Evolutionary conservation across 2,113 vertebrate genomes (phyloP).

Genomic region (Dascyllus trimaculatus): DNA sequence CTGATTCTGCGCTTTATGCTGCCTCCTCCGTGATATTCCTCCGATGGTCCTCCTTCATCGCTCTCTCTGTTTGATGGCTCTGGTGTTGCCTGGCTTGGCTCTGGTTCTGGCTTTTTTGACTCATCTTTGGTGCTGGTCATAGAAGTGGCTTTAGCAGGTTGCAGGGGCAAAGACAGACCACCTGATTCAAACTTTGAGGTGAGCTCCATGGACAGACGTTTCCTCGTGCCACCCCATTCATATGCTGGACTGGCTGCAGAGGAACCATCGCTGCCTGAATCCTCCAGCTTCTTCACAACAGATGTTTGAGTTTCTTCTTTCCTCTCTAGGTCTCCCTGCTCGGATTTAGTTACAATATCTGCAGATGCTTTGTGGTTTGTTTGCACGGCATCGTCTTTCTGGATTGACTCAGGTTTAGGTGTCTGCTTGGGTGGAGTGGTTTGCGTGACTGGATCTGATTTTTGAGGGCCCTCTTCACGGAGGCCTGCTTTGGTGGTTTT

Average conservation of each 20-base stretch:
- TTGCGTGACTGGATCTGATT: conserved; percentile 39
- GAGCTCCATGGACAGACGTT: conserved; percentile 74
- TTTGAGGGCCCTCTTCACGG: conserved; percentile 18
- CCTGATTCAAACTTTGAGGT: conserved; percentile 79
- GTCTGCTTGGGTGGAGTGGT: conserved; percentile 16
- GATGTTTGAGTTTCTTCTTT: conserved; percentile 13
- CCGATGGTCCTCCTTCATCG: conserved; percentile 27
- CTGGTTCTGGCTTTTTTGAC: conserved; percentile 12
- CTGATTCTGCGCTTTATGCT: conserved; percentile 82
- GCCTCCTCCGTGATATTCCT: conserved; percentile 44
- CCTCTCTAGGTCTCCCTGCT: conserved; percentile 29
- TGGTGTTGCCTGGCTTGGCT: not conserved
- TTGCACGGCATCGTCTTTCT: conserved; percentile 42
- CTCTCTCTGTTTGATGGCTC: conserved; percentile 32
- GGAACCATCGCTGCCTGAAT: conserved; percentile 7
- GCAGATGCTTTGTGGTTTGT: conserved; percentile 28
- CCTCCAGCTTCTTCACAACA: conserved; percentile 20
- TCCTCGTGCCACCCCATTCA: conserved; percentile 51
- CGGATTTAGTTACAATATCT: not conserved
- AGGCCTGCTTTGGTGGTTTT: conserved; percentile 7
- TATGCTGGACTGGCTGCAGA: not conserved
- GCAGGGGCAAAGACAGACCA: conserved; percentile 3
- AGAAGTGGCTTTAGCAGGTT: not conserved
- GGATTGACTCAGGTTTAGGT: conserved; percentile 11
- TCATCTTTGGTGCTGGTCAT: conserved; percentile 26